Conservation (phyloP, 2,113 vertebrate genomes). For the Miniopterus natalensis region DNA sequence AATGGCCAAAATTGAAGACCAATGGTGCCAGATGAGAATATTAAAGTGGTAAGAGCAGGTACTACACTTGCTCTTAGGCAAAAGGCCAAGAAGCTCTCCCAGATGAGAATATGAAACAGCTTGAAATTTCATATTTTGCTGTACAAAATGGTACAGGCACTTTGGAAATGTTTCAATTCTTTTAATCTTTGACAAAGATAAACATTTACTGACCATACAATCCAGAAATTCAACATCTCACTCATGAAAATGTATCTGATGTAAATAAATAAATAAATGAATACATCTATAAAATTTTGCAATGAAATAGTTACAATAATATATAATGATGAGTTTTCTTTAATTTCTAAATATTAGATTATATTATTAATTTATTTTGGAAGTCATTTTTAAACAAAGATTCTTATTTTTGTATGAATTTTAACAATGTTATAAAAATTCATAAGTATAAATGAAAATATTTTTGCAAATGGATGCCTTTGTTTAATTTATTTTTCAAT, state of each 20-base stretch:
- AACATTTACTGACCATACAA: not conserved
- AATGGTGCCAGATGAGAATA: not conserved
- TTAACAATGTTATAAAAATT: not conserved
- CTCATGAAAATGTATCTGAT: not conserved
- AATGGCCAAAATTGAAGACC: not conserved
- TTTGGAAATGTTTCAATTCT: not conserved
- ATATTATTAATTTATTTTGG: not conserved
- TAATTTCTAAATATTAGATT: not conserved
- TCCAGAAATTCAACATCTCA: not conserved
- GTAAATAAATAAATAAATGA: not conserved
- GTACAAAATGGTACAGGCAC: not conserved
- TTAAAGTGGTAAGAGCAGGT: no score
- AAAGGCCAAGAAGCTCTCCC: no score
- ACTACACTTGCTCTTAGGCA: no score
- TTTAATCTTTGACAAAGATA: not conserved
- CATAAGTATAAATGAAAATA: not conserved
- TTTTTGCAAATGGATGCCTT: not conserved
- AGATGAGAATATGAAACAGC: not conserved
- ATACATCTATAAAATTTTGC: no score
- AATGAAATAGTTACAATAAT: not conserved
- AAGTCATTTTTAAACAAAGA: not conserved
- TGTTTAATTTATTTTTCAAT: not conserved
- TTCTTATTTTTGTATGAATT: not conserved
- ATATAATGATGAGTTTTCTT: not conserved
- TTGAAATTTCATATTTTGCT: not conserved